Evolutionary conservation across 2,888 invertebrate genomes (phyloP), one percentile per base, ranked within the genome.

Genomic region (Thecophora atra): DNA sequence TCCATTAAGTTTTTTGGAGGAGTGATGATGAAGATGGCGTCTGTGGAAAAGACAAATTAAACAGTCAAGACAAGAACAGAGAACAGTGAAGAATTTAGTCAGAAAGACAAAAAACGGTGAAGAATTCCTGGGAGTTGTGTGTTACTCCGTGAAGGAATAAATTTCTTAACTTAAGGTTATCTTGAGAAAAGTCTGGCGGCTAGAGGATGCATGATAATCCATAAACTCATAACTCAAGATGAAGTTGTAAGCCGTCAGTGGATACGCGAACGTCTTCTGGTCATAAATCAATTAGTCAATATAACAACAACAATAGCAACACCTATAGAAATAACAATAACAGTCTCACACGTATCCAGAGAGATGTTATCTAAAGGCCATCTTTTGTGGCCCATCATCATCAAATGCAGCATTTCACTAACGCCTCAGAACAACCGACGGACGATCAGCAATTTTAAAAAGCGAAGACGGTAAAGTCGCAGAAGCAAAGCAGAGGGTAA

Each of bases 211-310:
- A 8, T 60, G 26, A 24, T 44, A 24, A 58, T 37, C 19, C 26
- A 51, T 44, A 60, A 47, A 60, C 70, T 62, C 71, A 71, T 71
- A 71, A 62, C 66, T 71, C 62, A 71, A 60, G 66, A 71, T 71
- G 71, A 71, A 71, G 71, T 71, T 71, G 71, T 71, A 60, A 68
- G 58, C 68, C 44, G 52, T 54, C 67, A 47, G 52, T 58, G 65
- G 64, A 58, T 64, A 37, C n/a, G n/a, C n/a, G 54, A 54, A 70
- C 63, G 71, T 65, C 71, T 71, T 58, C 37, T 71, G 71, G 30
- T 58, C 65, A 65, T 71, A 58, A 71, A 71, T 65, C 65, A 71
- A 64, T 51, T 56, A 26, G 37, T 67, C 37, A 30, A 21, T 19
- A 24, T 54, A 19, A 21, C 21, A 54, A 26, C 54, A 67, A 54